Percentiles rank a stretch among this genome's conserved stretches.
Conservation (phyloP, 2,888 invertebrate genomes). For the Antheraea assamensis region DNA sequence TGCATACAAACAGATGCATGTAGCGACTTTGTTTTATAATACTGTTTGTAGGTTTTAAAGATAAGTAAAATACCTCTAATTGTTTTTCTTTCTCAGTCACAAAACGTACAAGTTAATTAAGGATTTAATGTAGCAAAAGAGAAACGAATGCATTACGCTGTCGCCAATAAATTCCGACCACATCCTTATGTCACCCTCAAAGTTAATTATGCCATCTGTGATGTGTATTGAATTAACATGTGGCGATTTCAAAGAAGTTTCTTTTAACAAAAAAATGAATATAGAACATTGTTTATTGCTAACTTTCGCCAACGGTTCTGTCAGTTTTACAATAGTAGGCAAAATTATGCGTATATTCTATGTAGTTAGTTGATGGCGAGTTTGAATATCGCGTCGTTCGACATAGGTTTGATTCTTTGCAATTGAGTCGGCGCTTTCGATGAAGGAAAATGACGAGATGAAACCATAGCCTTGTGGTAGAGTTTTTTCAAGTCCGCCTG, state of each 20-base stretch:
- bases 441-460: too few species aligned
- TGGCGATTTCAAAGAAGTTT: slow-evolving; percentile 16
- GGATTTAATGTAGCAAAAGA: background rate
- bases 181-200: slow-evolving; percentile 26
- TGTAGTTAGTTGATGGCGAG: too few species aligned
- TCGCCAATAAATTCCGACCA: background rate
- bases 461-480: too few species aligned
- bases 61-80: too few species aligned
- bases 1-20: too few species aligned
- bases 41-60: too few species aligned
- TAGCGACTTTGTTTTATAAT: too few species aligned
- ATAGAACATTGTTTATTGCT: background rate
- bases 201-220: slow-evolving; percentile 58
- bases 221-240: slow-evolving; percentile 28
- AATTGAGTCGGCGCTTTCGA: too few species aligned
- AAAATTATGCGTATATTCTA: background rate
- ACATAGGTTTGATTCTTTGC: too few species aligned
- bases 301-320: background rate
- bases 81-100: background rate
- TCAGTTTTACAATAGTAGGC: background rate
- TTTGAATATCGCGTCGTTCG: too few species aligned
- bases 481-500: too few species aligned
- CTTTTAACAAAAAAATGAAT: background rate
- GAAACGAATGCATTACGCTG: slow-evolving; percentile 1
- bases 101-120: too few species aligned